These are phyloP conservation scores for Andrena bucephala DNA, from an alignment of 2,888 invertebrate species.

Conservation along the genomic window DNA sequence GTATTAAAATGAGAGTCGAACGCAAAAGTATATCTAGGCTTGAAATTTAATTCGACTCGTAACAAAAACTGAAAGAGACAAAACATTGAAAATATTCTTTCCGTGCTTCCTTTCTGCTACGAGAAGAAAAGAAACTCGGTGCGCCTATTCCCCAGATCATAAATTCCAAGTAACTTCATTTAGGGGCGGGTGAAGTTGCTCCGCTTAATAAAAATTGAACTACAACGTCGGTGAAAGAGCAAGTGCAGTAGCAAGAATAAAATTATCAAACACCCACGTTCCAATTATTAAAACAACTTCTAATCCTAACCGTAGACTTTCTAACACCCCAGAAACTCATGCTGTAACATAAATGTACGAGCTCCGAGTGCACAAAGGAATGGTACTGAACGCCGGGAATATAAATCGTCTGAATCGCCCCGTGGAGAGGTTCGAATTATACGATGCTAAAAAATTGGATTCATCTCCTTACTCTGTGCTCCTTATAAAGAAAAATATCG, in stretches of 20 bases:
- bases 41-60: not conserved
- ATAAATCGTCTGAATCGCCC: conserved; percentile 35
- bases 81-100: too few species aligned
- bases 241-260: not conserved
- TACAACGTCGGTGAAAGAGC: not conserved
- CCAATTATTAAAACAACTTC: not conserved
- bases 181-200: conserved; percentile 2
- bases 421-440: conserved; percentile 34
- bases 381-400: conserved; percentile 6
- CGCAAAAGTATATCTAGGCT: not conserved
- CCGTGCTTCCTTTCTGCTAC: not conserved
- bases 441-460: conserved; percentile 47
- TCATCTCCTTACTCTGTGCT: conserved; percentile 20
- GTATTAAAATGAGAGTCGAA: not conserved
- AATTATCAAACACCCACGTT: too few species aligned
- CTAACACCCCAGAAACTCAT: too few species aligned
- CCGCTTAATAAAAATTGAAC: conserved; percentile 14
- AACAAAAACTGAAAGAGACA: not conserved
- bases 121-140: not conserved
- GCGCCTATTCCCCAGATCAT: not conserved
- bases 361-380: too few species aligned
- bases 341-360: not conserved
- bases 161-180: conserved; percentile 29
- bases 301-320: not conserved
- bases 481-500: conserved; percentile 58